Percentiles rank a stretch among this genome's conserved stretches.
Conservation (phyloP, 2,888 invertebrate genomes). For the Suillia variegata region DNA sequence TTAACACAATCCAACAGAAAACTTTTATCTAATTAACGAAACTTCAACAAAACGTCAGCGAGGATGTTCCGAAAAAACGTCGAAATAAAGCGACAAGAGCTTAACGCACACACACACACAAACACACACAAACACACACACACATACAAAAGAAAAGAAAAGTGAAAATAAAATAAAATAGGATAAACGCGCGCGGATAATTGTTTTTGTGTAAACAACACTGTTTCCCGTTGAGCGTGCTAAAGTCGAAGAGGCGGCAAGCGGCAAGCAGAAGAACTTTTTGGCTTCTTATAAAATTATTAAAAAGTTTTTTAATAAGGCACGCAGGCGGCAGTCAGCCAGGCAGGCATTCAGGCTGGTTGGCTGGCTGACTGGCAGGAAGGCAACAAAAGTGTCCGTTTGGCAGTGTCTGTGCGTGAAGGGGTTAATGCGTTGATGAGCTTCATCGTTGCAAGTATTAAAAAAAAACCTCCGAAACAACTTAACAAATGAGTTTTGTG, state of each 20-base stretch:
- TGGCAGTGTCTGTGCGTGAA: slow-evolving; percentile 15
- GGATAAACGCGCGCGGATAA: too few species aligned
- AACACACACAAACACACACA: too few species aligned
- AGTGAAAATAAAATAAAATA: slow-evolving; percentile 28
- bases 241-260: too few species aligned
- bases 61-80: slow-evolving; percentile 7
- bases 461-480: slow-evolving; percentile 12
- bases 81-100: slow-evolving; percentile 10
- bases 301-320: slow-evolving; percentile 56
- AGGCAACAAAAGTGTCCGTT: slow-evolving; percentile 46
- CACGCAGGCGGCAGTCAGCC: too few species aligned
- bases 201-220: slow-evolving; percentile 54
- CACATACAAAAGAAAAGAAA: background rate
- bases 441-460: slow-evolving; percentile 38
- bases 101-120: slow-evolving; percentile 2
- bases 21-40: slow-evolving; percentile 61
- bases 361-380: too few species aligned
- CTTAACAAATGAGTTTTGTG: slow-evolving; percentile 50
- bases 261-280: slow-evolving; percentile 20
- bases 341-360: too few species aligned
- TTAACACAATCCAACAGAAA: slow-evolving; percentile 53
- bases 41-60: slow-evolving; percentile 57
- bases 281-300: slow-evolving; percentile 34
- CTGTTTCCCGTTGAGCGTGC: slow-evolving; percentile 1
- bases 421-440: slow-evolving; percentile 35